Base-by-base conservation (phyloP, 2,797 vertebrate genomes). In the Cyprinodon diabolis region DNA sequence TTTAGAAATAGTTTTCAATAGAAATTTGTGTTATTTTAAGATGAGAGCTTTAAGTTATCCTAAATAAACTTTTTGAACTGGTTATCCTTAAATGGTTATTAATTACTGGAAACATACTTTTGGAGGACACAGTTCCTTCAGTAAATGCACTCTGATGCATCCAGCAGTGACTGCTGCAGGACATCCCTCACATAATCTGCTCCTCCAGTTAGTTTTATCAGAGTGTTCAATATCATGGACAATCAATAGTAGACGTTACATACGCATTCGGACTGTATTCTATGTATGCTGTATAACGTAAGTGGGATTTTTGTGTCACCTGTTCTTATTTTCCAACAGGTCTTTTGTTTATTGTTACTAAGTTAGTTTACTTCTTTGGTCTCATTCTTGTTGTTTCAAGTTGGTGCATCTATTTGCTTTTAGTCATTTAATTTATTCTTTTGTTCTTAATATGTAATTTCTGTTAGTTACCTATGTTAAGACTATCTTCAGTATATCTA, bases 121-220 rank as follows among this genome's bases (percentile, higher is more conserved):
- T 69, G 74, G 37, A 72, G 56, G 76, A 81, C 84, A 60, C 71
- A 17, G 48, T 83, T 85, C 83, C 68, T 82, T 80, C 69, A 70
- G 40, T 63, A 37, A 70, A 45, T 54, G 67, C 76, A 74, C 48
- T 54, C 55, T 71, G 69, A 74, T 78, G 62, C 40, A 66, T 43
- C 79, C 76, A 68, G 74, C 74, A 58, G 37, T 71, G 60, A 71
- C 80, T 51, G 62, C 66, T 52, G 51, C 74, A 21, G 54, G 68
- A 76, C 40, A 72, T 72, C 63, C 74, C 69, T 75, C 80, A 74
- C 67, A 60, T 63, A 80, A 74, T 81, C 43, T 70, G 76, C 63
- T 68, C 45, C 48, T 63, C 76, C 48, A 60, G 49, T 76, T 62
- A 76, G 60, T 67, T 74, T 1, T 43, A 71, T 73, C 74, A 45